phyloP scores from a whole-genome alignment of 2,113 vertebrate genomes.

The Pimephales promelas region DNA sequence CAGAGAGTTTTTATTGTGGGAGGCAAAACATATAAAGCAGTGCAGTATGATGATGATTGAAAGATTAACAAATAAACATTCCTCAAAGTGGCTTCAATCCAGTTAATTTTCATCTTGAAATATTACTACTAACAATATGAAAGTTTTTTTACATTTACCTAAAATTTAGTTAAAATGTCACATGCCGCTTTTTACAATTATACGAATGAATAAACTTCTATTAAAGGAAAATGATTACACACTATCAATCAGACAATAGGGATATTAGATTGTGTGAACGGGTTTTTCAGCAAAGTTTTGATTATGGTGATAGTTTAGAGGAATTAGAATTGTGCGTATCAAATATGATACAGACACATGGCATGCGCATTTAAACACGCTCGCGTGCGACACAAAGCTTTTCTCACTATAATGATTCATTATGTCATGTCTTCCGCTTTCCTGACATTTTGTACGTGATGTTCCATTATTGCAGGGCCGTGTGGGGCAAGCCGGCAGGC shows the following conservation, averaged over 20 bases:
- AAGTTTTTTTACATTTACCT: neutral
- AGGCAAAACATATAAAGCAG: neutral
- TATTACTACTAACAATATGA: neutral
- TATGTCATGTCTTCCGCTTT: conserved; percentile 53
- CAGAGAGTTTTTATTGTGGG: neutral
- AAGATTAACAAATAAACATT: neutral
- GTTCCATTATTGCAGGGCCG: conserved; percentile 49
- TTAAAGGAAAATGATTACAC: too few relatives aligned
- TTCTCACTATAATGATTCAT: conserved; percentile 35
- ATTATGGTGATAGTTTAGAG: neutral
- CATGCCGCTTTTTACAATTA: neutral
- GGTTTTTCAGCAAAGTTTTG: conserved; percentile 6
- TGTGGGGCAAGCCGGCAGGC: conserved; percentile 62
- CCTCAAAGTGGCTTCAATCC: neutral
- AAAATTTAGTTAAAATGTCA: neutral
- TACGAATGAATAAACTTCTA: neutral
- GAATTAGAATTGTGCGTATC: neutral
- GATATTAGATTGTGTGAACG: neutral
- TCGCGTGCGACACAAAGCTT: neutral
- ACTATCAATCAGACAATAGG: neutral
- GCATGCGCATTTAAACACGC: neutral
- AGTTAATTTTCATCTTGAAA: neutral
- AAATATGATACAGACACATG: neutral
- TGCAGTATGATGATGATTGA: neutral
- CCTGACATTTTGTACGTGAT: conserved; percentile 54